Base-by-base conservation (phyloP, 2,113 vertebrate genomes). In the Lophura nycthemera region DNA sequence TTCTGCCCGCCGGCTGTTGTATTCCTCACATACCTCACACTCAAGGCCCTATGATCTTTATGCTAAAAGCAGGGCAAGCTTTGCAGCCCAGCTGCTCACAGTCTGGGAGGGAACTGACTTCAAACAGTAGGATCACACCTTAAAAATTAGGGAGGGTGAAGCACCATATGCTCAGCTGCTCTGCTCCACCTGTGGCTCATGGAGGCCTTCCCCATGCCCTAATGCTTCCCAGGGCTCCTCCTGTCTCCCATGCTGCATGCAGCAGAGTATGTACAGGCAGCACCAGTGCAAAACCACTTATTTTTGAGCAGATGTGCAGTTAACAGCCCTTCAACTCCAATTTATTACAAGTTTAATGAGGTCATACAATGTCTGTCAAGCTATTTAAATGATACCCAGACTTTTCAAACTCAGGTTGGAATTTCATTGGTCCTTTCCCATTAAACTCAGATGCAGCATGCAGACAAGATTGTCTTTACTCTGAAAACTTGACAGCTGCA, bases 51-150 rank as follows among this genome's bases (percentile, higher is more conserved):
- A 79, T 91, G 96, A 95, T 95, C 93, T 93, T 79, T 27, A 38
- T 7, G 16, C 82, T 95, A 93, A 95, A 95, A 95, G 88, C 59
- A 72, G 74, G 86, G 16, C 43, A 79, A 71, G 82, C 76, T 95
- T 93, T 95, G 88, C 72, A 92, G 83, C n/a, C 86, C 91, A 95
- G 94, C 90, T 95, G 93, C 92, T 89, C 19, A 0, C 10, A n/a
- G 57, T 88, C 88, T 81, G 86, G 88, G 59, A 94, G 83, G 83
- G 81, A 94, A 73, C 57, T 93, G 79, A 92, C 90, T 95, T 96
- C 89, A 95, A 95, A 91, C 73, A 91, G 76, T 48, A 73, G 65
- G 4, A 15, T 1, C 1, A 20, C 65, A 88, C 69, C 94, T 95
- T 71, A 79, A 90, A 77, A 90, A 71, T 42, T 83, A 71, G 63